Conservation (phyloP, 1,140 invertebrate species). For the Antheraea pernyi region DNA sequence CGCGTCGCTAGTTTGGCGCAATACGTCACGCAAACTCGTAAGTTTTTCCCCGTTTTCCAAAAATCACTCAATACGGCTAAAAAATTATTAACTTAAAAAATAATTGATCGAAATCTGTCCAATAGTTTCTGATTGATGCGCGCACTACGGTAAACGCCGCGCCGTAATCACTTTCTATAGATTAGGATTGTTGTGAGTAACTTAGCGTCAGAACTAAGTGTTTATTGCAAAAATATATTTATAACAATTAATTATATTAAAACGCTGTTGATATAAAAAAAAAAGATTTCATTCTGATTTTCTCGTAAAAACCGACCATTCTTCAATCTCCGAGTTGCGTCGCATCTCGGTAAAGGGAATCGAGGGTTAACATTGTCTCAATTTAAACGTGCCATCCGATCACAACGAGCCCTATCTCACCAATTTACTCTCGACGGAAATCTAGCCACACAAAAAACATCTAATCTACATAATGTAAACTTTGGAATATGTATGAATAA, state of each 20-base stretch:
- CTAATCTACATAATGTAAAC: constrained; percentile 24
- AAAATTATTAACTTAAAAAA: too few relatives aligned
- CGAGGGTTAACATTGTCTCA: constrained; percentile 27
- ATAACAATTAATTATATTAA: background rate
- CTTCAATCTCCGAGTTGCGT: constrained; percentile 14
- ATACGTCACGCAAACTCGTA: too few relatives aligned
- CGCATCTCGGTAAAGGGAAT: constrained; percentile 17
- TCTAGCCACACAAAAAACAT: constrained; percentile 21
- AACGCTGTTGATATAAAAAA: background rate
- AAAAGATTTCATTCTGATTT: constrained; percentile 4
- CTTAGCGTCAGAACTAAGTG: too few relatives aligned
- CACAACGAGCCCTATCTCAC: constrained; percentile 23
- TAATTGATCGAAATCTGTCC: too few relatives aligned
- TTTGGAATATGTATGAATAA: constrained; percentile 1
- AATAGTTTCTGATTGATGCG: too few relatives aligned
- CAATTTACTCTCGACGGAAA: constrained; percentile 28
- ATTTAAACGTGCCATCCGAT: constrained; percentile 25
- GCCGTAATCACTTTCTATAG: too few relatives aligned
- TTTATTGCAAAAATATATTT: too few relatives aligned
- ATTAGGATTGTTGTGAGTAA: too few relatives aligned
- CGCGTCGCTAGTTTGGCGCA: too few relatives aligned
- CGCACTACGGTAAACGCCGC: too few relatives aligned
- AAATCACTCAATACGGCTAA: too few relatives aligned
- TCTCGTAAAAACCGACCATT: constrained; percentile 16
- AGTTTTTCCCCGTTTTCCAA: too few relatives aligned